A percentile compares a stretch with the other conserved stretches of the same genome.
phyloP scores from a whole-genome alignment of 2,113 vertebrate genomes.

The Dromaius novaehollandiae region DNA sequence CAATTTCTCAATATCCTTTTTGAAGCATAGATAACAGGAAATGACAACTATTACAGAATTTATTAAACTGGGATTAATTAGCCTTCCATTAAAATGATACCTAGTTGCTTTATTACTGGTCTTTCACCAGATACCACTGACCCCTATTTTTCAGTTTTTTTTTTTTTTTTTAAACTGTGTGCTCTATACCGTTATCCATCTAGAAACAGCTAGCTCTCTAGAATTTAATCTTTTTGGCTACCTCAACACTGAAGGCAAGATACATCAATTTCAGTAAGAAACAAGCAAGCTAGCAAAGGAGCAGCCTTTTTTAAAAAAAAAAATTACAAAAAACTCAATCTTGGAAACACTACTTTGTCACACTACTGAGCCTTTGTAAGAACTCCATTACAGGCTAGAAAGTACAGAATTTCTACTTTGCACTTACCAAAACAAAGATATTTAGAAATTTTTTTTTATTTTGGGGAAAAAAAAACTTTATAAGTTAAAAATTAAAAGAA shows the following conservation, averaged over 20 bases:
- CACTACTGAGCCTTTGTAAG: neutral
- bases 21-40: neutral
- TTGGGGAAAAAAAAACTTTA: neutral
- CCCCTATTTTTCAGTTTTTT: neutral
- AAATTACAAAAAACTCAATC: neutral
- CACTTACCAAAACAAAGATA: conserved; percentile 26
- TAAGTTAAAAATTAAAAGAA: neutral
- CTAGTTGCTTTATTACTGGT: neutral
- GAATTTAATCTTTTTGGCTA: neutral
- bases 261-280: neutral
- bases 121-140: neutral
- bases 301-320: neutral
- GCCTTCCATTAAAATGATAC: neutral
- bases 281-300: neutral
- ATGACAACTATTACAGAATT: neutral
- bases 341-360: neutral
- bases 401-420: neutral
- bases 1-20: neutral
- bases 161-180: neutral
- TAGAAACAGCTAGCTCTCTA: neutral
- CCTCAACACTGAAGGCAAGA: neutral
- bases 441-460: neutral
- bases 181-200: neutral
- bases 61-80: neutral
- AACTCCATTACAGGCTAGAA: neutral